Percentiles rank a stretch among this genome's conserved stretches.
Conservation (phyloP, 2,888 invertebrate species). For the Malacosoma neustria region DNA sequence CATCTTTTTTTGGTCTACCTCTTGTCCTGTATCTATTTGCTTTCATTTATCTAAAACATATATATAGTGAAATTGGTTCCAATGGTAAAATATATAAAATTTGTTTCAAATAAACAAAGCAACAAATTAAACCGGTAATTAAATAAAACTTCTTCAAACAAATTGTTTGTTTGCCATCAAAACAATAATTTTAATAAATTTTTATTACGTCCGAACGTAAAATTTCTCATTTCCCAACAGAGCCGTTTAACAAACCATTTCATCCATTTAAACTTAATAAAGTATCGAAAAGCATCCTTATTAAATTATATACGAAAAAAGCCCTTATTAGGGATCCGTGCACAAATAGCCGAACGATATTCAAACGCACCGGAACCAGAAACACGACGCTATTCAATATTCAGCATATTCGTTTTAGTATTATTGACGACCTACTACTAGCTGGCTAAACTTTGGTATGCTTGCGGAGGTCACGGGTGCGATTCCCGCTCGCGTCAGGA, state of each 20-base stretch:
- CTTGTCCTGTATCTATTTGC: too few relatives aligned
- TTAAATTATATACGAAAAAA: constrained; percentile 41
- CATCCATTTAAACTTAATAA: constrained; percentile 59
- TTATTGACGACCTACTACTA: too few relatives aligned
- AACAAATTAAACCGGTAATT: background rate
- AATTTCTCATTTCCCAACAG: constrained; percentile 23
- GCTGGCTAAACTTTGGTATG: too few relatives aligned
- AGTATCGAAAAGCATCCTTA: constrained; percentile 60
- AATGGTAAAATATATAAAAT: too few relatives aligned
- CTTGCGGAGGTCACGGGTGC: too few relatives aligned
- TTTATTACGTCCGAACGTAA: constrained; percentile 11
- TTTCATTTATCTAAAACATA: too few relatives aligned
- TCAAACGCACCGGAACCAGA: too few relatives aligned
- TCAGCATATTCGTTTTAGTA: too few relatives aligned
- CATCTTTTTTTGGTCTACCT: too few relatives aligned
- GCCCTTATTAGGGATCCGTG: constrained; percentile 14
- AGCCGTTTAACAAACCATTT: constrained; percentile 54
- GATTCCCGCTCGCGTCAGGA: too few relatives aligned
- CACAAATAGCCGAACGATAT: background rate
- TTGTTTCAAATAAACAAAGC: background rate
- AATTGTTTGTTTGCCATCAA: background rate
- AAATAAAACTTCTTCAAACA: background rate
- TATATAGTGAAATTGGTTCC: too few relatives aligned
- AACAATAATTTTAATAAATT: constrained; percentile 1
- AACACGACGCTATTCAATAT: too few relatives aligned